Conservation (phyloP, 1,140 invertebrate species). For the Atta colombica region DNA sequence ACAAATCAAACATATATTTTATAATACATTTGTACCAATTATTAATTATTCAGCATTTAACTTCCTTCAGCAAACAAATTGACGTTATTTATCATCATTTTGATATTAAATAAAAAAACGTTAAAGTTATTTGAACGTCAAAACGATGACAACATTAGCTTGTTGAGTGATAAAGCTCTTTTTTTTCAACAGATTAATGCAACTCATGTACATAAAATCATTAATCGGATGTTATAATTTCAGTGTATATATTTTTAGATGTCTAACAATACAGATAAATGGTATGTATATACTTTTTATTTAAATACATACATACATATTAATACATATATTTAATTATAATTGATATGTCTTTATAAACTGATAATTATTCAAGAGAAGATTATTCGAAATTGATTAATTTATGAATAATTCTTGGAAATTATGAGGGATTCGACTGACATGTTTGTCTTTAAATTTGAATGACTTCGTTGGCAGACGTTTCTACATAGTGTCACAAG, state of each 20-base stretch:
- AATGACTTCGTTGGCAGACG: slow-evolving; percentile 9
- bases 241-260: not conserved
- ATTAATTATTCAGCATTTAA: slow-evolving; percentile 21
- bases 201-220: not conserved
- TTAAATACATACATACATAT: slow-evolving; percentile 16
- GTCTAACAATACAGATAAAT: too few species aligned
- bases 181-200: not conserved
- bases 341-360: not conserved
- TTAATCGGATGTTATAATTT: not conserved
- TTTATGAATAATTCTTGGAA: slow-evolving; percentile 12
- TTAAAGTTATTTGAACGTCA: too few species aligned
- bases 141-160: too few species aligned
- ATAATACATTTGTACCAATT: not conserved
- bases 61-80: not conserved
- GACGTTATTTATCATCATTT: too few species aligned
- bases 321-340: not conserved
- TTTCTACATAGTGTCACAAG: slow-evolving; percentile 39
- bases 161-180: too few species aligned
- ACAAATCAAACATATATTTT: slow-evolving; percentile 8
- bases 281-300: not conserved
- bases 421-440: slow-evolving; percentile 29
- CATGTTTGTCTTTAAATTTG: slow-evolving; percentile 33
- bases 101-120: too few species aligned
- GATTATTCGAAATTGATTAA: not conserved
- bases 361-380: not conserved